Conservation (phyloP, 2,113 vertebrate genomes). For the Redunca redunca region DNA sequence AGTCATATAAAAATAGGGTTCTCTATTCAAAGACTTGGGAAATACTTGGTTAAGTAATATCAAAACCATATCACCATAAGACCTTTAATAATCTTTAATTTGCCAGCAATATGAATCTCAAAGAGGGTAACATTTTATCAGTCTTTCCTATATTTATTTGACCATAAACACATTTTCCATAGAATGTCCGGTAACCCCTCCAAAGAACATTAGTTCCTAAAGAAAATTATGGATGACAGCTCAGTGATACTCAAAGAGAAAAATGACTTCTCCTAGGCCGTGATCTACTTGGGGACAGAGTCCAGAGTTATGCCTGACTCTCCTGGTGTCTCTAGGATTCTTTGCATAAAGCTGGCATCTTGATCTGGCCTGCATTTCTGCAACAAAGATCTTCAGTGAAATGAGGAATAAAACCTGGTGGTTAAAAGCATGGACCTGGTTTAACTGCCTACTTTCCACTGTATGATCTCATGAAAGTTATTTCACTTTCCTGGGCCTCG, state of each 20-base stretch:
- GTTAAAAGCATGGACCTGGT: neutral
- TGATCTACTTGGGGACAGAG: neutral
- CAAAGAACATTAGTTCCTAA: neutral
- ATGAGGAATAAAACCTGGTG: neutral
- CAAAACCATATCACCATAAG: neutral
- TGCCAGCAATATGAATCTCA: neutral
- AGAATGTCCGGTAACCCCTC: rapidly evolving
- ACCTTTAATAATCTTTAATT: neutral
- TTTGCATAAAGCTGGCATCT: neutral
- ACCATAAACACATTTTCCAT: neutral
- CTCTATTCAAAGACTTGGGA: neutral
- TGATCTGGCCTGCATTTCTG: neutral
- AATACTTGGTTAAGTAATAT: slow-evolving; percentile 20
- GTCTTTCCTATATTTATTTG: neutral
- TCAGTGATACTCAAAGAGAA: neutral
- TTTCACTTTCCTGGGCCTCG: neutral
- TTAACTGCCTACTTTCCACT: neutral
- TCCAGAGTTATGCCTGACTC: neutral
- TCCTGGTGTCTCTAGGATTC: neutral
- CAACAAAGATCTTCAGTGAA: neutral
- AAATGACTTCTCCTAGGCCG: neutral
- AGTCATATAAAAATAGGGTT: neutral
- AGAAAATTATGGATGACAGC: neutral
- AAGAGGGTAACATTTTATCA: neutral
- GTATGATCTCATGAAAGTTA: neutral